Evolutionary conservation across 2,888 invertebrate genomes (phyloP).

Genomic region (Archips xylosteana): DNA sequence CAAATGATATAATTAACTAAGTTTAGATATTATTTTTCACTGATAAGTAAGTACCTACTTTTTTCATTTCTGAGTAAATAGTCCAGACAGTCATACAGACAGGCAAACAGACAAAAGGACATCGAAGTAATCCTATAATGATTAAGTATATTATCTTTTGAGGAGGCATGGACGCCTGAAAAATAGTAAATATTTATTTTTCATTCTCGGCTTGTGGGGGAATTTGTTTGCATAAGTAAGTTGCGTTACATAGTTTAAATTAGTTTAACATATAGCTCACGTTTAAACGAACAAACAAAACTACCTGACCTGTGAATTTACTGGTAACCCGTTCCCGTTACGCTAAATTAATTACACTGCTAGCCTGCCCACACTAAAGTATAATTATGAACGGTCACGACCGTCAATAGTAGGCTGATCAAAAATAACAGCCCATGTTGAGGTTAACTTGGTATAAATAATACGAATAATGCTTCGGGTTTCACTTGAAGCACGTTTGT

Average conservation of each 20-base stretch:
- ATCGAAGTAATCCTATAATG: too few relatives aligned
- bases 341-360: slow-evolving; percentile 12
- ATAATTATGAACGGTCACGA: slow-evolving; percentile 33
- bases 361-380: slow-evolving; percentile 13
- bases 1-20: too few relatives aligned
- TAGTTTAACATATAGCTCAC: slow-evolving; percentile 3
- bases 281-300: slow-evolving; percentile 14
- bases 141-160: too few relatives aligned
- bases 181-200: background rate
- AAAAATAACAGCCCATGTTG: slow-evolving; percentile 29
- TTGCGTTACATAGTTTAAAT: background rate
- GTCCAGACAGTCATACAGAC: too few relatives aligned
- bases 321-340: slow-evolving; percentile 5
- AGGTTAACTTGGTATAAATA: slow-evolving; percentile 28
- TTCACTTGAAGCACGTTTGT: slow-evolving; percentile 26
- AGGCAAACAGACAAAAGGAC: too few relatives aligned
- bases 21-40: too few relatives aligned
- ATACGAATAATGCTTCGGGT: slow-evolving; percentile 26
- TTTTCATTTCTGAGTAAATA: too few relatives aligned
- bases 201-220: background rate
- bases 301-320: slow-evolving; percentile 18
- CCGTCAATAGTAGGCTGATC: slow-evolving; percentile 19
- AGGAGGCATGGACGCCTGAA: background rate
- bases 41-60: too few relatives aligned
- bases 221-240: background rate